These are phyloP conservation scores for Hydrozoanthus gracilis DNA, from an alignment of 92 coral and sea anemone genomes.

Conservation along the genomic window DNA sequence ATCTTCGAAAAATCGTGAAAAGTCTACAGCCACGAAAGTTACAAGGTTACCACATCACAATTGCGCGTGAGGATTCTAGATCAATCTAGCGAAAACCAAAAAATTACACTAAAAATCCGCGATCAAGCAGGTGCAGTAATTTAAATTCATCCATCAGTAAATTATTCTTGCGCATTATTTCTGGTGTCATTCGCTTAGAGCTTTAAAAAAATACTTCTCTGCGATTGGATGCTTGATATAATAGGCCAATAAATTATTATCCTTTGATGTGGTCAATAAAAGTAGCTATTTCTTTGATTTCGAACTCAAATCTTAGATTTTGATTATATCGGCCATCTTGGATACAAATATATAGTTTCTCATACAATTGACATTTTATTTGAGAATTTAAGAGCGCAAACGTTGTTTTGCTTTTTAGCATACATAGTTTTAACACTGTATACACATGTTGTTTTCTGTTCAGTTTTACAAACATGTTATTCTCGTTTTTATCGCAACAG, in stretches of 20 bases:
- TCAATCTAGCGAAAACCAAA: neutral
- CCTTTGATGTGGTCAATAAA: slow-evolving; percentile 7
- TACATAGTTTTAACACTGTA: no score
- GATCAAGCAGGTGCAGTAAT: slow-evolving; percentile 41
- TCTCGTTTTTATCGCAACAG: no score
- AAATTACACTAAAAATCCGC: slow-evolving; percentile 9
- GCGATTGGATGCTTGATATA: slow-evolving; percentile 26
- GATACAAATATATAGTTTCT: neutral
- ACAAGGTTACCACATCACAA: neutral
- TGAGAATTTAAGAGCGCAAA: no score
- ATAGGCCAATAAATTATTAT: neutral
- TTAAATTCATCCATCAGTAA: slow-evolving; percentile 32
- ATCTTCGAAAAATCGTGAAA: slow-evolving; percentile 25
- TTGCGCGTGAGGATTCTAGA: neutral
- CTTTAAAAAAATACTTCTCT: slow-evolving; percentile 22
- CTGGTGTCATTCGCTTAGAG: neutral
- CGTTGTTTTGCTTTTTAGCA: no score
- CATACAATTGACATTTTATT: no score
- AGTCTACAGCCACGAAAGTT: neutral
- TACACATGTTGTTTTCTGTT: no score
- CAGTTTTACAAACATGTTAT: no score
- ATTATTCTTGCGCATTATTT: slow-evolving; percentile 28
- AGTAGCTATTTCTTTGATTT: neutral
- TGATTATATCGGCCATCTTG: neutral
- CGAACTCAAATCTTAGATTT: neutral